phyloP scores from a whole-genome alignment of 2,888 invertebrate species.

The Oasisia sp. region DNA sequence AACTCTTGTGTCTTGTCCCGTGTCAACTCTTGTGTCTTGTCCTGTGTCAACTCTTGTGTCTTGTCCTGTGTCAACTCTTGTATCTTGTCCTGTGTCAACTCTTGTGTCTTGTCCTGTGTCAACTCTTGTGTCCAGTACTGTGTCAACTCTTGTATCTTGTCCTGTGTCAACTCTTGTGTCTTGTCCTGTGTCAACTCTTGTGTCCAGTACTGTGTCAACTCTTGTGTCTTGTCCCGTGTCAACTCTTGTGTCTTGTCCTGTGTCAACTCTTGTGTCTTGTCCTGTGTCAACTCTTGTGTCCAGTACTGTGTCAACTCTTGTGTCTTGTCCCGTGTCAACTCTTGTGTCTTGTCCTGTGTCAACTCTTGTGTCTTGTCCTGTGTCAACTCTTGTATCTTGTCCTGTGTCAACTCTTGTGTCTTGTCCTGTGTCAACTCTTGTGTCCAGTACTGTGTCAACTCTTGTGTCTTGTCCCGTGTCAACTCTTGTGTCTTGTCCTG shows the following conservation, averaged over 20 bases:
- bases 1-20: neutral
- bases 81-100: neutral
- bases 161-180: neutral
- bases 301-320: neutral
- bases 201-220: neutral
- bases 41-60: neutral
- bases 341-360: neutral
- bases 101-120: neutral
- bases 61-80: neutral
- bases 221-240: neutral
- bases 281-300: neutral
- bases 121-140: neutral
- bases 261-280: neutral
- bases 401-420: neutral
- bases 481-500: neutral
- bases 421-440: neutral
- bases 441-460: neutral
- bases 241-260: neutral
- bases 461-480: neutral
- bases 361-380: neutral
- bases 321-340: neutral
- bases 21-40: neutral
- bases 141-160: neutral
- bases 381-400: neutral
- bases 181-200: neutral